Conservation (phyloP, 2,888 invertebrate species). For the Lutraria lutraria region DNA sequence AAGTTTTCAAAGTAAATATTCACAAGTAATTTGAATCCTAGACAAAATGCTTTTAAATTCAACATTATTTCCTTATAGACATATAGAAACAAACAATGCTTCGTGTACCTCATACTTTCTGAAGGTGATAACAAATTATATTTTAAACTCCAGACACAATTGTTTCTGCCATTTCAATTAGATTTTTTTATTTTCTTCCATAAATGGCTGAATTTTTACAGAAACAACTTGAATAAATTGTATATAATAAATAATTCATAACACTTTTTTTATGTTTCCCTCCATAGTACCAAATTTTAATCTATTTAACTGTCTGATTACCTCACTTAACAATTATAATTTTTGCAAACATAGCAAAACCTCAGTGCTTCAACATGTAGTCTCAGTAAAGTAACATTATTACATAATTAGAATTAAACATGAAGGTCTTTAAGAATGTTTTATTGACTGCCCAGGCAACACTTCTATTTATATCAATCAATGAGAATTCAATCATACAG, state of each 20-base stretch:
- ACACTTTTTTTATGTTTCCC: background rate
- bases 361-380: background rate
- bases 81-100: background rate
- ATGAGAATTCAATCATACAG: background rate
- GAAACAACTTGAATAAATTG: conserved; percentile 6
- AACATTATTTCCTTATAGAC: background rate
- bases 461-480: background rate
- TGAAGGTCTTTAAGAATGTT: background rate
- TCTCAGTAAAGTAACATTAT: background rate
- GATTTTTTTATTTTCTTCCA: background rate
- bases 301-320: conserved; percentile 5
- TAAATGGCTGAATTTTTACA: background rate
- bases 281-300: background rate
- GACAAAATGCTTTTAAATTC: background rate
- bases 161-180: background rate
- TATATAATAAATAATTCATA: background rate
- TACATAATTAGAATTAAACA: too few species aligned
- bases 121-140: conserved; percentile 8
- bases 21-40: background rate
- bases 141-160: background rate
- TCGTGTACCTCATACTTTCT: background rate
- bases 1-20: background rate
- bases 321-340: background rate
- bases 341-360: background rate
- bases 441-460: background rate